These are phyloP conservation scores for Petrolisthes cinctipes DNA, from an alignment of 2,888 invertebrate species.

Conservation along the genomic window DNA sequence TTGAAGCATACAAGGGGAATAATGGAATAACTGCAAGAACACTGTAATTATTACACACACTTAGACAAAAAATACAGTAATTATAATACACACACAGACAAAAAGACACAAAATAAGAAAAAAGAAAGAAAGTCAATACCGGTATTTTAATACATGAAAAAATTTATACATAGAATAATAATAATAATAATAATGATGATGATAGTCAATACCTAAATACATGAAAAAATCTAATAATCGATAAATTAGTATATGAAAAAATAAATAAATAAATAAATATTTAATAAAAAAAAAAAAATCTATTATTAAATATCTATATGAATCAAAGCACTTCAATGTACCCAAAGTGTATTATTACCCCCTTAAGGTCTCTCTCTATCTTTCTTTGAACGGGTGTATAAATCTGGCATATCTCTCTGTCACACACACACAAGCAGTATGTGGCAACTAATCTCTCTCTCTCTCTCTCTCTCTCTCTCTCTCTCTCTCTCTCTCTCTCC, in stretches of 20 bases:
- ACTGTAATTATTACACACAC: too few relatives aligned
- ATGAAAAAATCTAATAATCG: neutral
- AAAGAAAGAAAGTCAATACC: neutral
- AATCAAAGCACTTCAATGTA: neutral
- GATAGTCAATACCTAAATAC: neutral
- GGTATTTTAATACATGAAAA: constrained; percentile 4
- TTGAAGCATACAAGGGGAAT: too few relatives aligned
- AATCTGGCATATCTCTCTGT: too few relatives aligned
- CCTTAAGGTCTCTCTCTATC: too few relatives aligned
- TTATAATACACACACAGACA: neutral
- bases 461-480: too few relatives aligned
- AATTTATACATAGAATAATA: constrained; percentile 11
- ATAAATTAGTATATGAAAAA: constrained; percentile 11
- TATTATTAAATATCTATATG: neutral
- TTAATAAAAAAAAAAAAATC: neutral
- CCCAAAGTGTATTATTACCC: neutral
- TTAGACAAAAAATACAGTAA: too few relatives aligned
- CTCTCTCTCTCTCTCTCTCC: too few relatives aligned
- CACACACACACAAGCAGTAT: too few relatives aligned
- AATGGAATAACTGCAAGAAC: too few relatives aligned
- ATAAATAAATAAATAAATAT: constrained; percentile 1
- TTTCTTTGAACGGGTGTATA: neutral
- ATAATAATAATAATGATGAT: too few relatives aligned
- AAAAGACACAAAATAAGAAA: constrained; percentile 1
- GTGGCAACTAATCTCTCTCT: too few relatives aligned